Conservation (phyloP, 2,888 invertebrate species). For the Drosophila multiciliata region DNA sequence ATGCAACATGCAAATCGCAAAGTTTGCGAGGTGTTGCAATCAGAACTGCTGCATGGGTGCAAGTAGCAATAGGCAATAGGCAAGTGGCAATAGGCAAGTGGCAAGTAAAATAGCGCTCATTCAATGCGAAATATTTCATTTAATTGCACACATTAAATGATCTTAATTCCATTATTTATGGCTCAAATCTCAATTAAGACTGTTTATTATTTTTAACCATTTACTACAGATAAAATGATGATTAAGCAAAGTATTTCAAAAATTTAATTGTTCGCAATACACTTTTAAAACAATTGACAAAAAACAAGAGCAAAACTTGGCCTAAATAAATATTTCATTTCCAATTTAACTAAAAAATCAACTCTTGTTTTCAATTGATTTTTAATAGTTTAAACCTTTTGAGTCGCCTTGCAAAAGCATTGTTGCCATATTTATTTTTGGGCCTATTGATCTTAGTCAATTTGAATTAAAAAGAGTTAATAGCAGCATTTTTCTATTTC, state of each 20-base stretch:
- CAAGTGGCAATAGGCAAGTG: neutral
- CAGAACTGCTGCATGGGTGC: slow-evolving; percentile 42
- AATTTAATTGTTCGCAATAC: neutral
- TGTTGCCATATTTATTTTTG: neutral
- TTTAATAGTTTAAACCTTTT: neutral
- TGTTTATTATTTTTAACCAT: neutral
- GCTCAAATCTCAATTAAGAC: neutral
- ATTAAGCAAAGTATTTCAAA: neutral
- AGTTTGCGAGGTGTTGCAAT: slow-evolving; percentile 50
- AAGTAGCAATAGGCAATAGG: slow-evolving; percentile 22
- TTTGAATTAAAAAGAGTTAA: neutral
- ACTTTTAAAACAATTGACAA: neutral
- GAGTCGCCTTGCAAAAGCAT: neutral
- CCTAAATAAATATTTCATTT: neutral
- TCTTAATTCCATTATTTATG: slow-evolving; percentile 21
- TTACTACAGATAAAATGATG: neutral
- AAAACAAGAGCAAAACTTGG: neutral
- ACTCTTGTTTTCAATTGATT: neutral
- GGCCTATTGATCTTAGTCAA: neutral
- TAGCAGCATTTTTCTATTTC: neutral
- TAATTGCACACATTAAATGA: slow-evolving; percentile 25
- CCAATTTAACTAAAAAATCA: neutral
- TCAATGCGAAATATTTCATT: slow-evolving; percentile 39
- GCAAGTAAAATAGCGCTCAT: slow-evolving; percentile 3
- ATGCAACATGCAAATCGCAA: slow-evolving; percentile 23